phyloP scores from a whole-genome alignment of 2,113 vertebrate species.

The Anhinga anhinga region DNA sequence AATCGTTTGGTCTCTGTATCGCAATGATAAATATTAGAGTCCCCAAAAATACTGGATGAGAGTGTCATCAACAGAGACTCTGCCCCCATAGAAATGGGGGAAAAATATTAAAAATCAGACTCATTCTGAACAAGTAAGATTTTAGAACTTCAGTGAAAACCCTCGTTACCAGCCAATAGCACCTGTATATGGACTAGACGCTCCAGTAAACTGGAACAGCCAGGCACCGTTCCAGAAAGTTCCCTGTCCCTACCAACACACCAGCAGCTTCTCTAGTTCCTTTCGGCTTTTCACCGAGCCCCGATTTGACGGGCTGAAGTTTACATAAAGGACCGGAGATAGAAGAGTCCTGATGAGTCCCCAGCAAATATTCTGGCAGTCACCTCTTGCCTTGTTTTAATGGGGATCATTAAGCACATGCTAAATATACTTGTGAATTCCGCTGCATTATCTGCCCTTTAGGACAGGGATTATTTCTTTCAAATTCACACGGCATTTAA shows the following conservation, averaged over 20 bases:
- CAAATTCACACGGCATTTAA: neutral
- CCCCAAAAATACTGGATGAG: neutral
- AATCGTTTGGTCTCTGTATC: neutral
- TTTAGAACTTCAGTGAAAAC: neutral
- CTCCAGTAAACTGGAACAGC: neutral
- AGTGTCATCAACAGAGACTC: neutral
- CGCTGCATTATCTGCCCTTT: neutral
- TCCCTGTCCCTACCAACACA: accelerated
- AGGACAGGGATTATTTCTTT: neutral
- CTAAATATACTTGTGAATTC: neutral
- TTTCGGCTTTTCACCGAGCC: neutral
- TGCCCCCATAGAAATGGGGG: too few relatives aligned
- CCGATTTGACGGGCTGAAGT: neutral
- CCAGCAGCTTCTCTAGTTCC: neutral
- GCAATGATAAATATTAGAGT: neutral
- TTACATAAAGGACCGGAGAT: neutral
- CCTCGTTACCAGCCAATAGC: neutral
- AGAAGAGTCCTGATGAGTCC: neutral
- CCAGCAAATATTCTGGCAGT: neutral
- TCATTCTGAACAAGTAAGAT: neutral
- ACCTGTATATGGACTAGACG: accelerated
- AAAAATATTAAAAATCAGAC: neutral
- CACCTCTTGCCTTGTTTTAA: neutral
- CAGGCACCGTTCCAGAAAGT: neutral
- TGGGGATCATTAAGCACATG: neutral